phyloP scores from a whole-genome alignment of 1,140 invertebrate genomes.

The Habropoda laboriosa region DNA sequence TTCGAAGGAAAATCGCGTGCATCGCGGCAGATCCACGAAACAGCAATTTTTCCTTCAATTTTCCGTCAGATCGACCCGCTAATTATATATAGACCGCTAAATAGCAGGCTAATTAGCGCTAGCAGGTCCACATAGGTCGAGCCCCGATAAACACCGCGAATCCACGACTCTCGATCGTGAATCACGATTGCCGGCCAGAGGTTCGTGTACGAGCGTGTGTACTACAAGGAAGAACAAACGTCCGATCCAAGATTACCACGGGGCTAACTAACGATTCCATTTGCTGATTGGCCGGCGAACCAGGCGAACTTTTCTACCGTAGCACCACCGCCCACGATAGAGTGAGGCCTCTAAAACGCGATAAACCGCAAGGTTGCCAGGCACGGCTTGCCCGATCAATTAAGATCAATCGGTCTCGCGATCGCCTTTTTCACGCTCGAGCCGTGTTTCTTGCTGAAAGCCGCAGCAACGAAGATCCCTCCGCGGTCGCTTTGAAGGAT shows the following conservation, averaged over 20 bases:
- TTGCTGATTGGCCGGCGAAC: slow-evolving; percentile 9
- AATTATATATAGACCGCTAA: not conserved
- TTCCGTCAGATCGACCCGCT: too few relatives aligned
- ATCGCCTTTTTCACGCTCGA: not conserved
- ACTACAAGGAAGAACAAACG: slow-evolving; percentile 1
- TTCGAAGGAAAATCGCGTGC: too few relatives aligned
- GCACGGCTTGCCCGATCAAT: not conserved
- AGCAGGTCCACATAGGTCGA: too few relatives aligned
- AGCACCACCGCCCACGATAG: not conserved
- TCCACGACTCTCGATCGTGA: slow-evolving; percentile 8
- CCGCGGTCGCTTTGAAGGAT: not conserved
- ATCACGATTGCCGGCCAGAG: not conserved
- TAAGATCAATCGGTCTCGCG: not conserved
- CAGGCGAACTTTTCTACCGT: slow-evolving; percentile 2
- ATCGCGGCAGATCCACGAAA: too few relatives aligned
- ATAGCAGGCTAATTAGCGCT: not conserved
- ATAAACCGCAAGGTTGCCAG: not conserved
- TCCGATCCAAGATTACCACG: not conserved
- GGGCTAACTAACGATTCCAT: slow-evolving; percentile 20
- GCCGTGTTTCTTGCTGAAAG: not conserved
- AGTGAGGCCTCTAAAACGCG: not conserved
- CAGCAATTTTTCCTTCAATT: too few relatives aligned
- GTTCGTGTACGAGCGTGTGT: not conserved
- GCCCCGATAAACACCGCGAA: not conserved
- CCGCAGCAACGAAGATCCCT: not conserved